phyloP scores from a whole-genome alignment of 2,797 vertebrate species.

The Sebastolobus alascanus region DNA sequence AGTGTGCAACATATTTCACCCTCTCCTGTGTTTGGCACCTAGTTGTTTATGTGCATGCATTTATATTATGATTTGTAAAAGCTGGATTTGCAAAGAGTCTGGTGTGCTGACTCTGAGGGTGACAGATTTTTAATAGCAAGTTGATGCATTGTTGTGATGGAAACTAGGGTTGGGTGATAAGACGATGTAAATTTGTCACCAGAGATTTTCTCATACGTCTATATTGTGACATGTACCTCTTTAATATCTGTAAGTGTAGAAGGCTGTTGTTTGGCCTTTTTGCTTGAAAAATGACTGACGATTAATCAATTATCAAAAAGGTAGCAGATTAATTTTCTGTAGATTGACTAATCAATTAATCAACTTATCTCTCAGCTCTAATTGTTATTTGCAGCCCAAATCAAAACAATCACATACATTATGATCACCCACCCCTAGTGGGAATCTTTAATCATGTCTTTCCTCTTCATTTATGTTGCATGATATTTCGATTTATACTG shows the following conservation, averaged over 20 bases:
- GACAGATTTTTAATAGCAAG: background rate
- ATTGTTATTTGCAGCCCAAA: background rate
- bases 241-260: too few relatives aligned
- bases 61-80: slow-evolving; percentile 8
- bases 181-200: background rate
- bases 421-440: background rate
- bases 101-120: slow-evolving; percentile 4
- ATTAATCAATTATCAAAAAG: too few relatives aligned
- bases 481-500: slow-evolving; percentile 4
- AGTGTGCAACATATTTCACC: slow-evolving; percentile 14
- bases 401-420: background rate
- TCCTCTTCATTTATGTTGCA: slow-evolving; percentile 7
- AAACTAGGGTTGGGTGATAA: background rate
- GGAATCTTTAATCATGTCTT: background rate
- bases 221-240: too few relatives aligned
- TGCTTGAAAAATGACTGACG: too few relatives aligned
- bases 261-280: too few relatives aligned
- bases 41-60: background rate
- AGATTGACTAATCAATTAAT: too few relatives aligned
- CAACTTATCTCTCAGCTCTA: background rate
- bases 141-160: background rate
- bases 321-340: too few relatives aligned
- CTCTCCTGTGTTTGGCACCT: slow-evolving; percentile 21
- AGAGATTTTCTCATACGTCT: background rate
- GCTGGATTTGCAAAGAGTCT: background rate